A percentile compares a stretch with the other conserved stretches of the same genome.
Conservation (phyloP, 2,797 vertebrate genomes). For the Neopelma chrysocephalum region DNA sequence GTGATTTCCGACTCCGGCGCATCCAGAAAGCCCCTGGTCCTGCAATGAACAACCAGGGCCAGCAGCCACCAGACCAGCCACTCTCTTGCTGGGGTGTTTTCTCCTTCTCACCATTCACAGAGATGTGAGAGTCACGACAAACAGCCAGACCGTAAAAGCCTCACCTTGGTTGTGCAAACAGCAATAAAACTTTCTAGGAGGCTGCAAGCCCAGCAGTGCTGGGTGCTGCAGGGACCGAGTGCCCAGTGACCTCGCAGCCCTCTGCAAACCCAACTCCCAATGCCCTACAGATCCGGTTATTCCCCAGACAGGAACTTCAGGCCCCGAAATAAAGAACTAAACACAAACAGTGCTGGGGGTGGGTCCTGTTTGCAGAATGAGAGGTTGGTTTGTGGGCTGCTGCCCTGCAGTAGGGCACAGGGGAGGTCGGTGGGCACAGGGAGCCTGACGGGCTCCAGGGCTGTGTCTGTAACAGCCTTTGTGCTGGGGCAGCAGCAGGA, state of each 20-base stretch:
- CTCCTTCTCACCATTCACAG: rapidly evolving
- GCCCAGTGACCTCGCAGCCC: rapidly evolving
- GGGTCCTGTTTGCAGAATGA: background rate
- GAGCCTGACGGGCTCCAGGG: background rate
- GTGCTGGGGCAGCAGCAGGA: background rate
- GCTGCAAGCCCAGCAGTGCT: background rate
- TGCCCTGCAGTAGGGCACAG: background rate
- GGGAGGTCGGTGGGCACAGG: rapidly evolving
- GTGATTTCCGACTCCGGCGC: rapidly evolving
- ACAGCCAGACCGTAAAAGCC: background rate
- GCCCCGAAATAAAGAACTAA: background rate
- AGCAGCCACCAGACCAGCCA: background rate
- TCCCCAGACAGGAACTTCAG: background rate
- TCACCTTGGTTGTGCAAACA: background rate
- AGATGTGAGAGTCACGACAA: rapidly evolving
- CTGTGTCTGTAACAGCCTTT: background rate
- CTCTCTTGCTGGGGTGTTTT: background rate
- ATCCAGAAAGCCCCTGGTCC: background rate
- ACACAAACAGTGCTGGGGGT: background rate
- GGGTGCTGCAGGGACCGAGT: background rate
- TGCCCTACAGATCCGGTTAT: background rate
- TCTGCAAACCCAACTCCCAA: background rate
- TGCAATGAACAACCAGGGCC: background rate
- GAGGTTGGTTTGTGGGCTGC: background rate
- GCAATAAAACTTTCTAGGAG: background rate